phyloP scores from a whole-genome alignment of 2,888 invertebrate species.

The Microctonus hyperodae region DNA sequence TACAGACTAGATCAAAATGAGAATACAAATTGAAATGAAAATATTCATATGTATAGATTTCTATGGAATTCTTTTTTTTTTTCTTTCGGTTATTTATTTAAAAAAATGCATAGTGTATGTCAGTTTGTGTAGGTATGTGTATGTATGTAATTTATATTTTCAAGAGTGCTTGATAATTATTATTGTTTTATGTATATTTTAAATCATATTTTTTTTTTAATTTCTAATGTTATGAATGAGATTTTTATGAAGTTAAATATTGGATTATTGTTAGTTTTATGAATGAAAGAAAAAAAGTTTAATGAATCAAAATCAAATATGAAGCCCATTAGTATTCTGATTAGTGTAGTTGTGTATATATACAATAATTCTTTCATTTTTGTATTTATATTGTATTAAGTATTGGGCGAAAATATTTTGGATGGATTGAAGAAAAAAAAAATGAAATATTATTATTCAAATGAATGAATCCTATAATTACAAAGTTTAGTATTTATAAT shows the following conservation, averaged over 20 bases:
- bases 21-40: slow-evolving; percentile 51
- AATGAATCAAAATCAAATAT: too few relatives aligned
- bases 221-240: not conserved
- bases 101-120: not conserved
- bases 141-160: too few relatives aligned
- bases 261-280: not conserved
- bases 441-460: not conserved
- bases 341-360: not conserved
- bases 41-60: slow-evolving; percentile 46
- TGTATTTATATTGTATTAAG: not conserved
- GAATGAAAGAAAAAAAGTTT: too few relatives aligned
- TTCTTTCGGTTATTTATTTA: not conserved
- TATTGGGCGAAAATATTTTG: not conserved
- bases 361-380: not conserved
- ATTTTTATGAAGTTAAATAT: not conserved
- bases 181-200: slow-evolving; percentile 16
- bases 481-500: not conserved
- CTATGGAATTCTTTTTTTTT: not conserved
- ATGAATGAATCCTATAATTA: not conserved
- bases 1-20: slow-evolving; percentile 56
- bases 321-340: not conserved
- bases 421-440: not conserved
- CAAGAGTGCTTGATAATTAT: not conserved
- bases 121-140: not conserved
- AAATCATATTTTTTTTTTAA: slow-evolving; percentile 20